Evolutionary conservation across 2,113 vertebrate genomes (phyloP).

Genomic region (Procavia capensis): DNA sequence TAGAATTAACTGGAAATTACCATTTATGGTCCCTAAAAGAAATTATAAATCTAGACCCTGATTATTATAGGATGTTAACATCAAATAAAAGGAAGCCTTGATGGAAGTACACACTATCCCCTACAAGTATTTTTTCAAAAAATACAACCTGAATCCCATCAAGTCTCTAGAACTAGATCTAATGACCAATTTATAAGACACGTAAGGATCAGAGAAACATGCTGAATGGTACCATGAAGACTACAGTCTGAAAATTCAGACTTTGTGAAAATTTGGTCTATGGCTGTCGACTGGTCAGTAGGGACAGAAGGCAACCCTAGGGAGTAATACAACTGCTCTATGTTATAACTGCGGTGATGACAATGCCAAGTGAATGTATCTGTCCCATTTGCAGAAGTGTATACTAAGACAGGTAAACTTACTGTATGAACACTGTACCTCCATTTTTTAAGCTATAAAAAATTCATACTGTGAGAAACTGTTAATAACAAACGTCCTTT

Average conservation of each 20-base stretch:
- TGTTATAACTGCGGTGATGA: not conserved
- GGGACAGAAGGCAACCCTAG: not conserved
- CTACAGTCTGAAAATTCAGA: not conserved
- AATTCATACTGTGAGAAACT: constrained; percentile 14
- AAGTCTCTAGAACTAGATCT: not conserved
- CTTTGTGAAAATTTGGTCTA: not conserved
- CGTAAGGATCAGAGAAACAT: not conserved
- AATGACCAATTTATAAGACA: not conserved
- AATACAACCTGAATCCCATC: not conserved
- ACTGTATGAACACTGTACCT: not conserved
- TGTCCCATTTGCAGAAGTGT: not conserved
- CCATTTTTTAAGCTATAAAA: not conserved
- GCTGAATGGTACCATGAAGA: not conserved
- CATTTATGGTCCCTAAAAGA: not conserved
- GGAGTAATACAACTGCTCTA: not conserved
- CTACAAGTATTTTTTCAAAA: not conserved
- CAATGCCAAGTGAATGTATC: not conserved
- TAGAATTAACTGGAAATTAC: constrained; percentile 7
- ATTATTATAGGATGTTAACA: not conserved
- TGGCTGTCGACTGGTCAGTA: not conserved
- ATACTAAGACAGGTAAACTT: not conserved
- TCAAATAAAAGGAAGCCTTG: not conserved
- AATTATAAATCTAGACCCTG: not conserved
- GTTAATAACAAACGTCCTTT: not conserved
- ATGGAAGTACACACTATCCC: not conserved